Percentiles rank a stretch among this genome's conserved stretches.
Conservation (phyloP, 2,113 vertebrate genomes). For the Aegotheles bennettii region DNA sequence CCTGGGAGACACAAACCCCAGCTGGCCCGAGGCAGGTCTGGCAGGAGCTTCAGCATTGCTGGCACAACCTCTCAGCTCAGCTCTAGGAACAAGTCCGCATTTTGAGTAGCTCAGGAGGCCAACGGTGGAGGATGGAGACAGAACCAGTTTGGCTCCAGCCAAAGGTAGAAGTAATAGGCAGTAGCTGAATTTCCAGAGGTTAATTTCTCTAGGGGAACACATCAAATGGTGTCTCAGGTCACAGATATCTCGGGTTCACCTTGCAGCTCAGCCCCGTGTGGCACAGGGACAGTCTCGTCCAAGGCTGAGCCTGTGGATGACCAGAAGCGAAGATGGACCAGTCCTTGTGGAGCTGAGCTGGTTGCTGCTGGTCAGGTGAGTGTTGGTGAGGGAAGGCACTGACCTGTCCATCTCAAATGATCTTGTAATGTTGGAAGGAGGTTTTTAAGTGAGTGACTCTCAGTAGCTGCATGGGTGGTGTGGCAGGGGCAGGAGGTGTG, state of each 20-base stretch:
- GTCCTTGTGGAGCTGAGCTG: background rate
- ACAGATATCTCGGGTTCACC: background rate
- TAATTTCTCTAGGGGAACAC: background rate
- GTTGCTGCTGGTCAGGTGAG: background rate
- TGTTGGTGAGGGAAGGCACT: background rate
- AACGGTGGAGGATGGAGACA: accelerated
- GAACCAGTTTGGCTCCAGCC: background rate
- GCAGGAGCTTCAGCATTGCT: background rate
- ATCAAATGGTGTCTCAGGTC: background rate
- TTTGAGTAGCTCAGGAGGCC: background rate
- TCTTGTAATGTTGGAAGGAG: background rate
- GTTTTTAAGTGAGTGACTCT: background rate
- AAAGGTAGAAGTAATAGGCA: background rate
- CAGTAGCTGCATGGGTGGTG: accelerated
- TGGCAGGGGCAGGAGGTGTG: background rate
- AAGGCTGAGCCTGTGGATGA: accelerated
- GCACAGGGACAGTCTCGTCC: accelerated
- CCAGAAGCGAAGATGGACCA: accelerated
- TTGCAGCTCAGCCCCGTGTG: accelerated
- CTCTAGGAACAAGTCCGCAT: accelerated
- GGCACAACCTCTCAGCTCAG: background rate
- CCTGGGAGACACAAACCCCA: background rate
- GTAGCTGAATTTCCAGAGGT: background rate
- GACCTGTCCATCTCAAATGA: accelerated
- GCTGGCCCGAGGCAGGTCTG: background rate